Percentiles rank a stretch among this genome's conserved stretches.
Conservation (phyloP, 1,140 invertebrate genomes). For the Sarcophaga peregrina region DNA sequence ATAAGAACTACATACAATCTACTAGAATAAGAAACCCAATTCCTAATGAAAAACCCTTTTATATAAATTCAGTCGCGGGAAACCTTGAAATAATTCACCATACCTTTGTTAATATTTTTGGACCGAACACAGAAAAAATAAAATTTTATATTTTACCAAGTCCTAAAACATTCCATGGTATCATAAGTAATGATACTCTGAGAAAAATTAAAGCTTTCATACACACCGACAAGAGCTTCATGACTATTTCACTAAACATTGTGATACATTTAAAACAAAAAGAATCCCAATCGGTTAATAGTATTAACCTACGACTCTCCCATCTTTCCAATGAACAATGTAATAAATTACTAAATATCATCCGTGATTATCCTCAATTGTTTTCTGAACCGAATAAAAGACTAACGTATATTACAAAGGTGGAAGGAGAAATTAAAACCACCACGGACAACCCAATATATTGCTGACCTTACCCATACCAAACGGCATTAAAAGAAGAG, state of each 20-base stretch:
- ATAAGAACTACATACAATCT: no score
- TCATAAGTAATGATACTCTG: conserved; percentile 40
- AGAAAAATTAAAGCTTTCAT: conserved; percentile 43
- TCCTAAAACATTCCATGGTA: conserved; percentile 33
- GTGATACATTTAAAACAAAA: not conserved
- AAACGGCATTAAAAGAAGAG: conserved; percentile 49
- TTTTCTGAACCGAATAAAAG: no score
- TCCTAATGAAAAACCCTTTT: no score
- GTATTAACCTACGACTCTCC: not conserved
- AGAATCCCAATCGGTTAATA: conserved; percentile 31
- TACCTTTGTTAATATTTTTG: conserved; percentile 31
- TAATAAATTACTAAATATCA: no score
- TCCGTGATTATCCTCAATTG: no score
- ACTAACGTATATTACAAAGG: conserved; percentile 29
- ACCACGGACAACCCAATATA: conserved; percentile 43
- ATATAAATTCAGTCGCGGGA: conserved; percentile 32
- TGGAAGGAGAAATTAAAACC: conserved; percentile 44
- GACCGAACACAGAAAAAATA: conserved; percentile 9
- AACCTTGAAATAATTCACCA: conserved; percentile 40
- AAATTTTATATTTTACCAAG: conserved; percentile 29
- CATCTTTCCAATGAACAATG: conserved; percentile 23
- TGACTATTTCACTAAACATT: not conserved
- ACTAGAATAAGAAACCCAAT: no score
- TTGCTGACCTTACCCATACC: conserved; percentile 51
- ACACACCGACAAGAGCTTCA: conserved; percentile 2